Evolutionary conservation across 2,888 invertebrate species (phyloP).

Genomic region (Clivina fossor): DNA sequence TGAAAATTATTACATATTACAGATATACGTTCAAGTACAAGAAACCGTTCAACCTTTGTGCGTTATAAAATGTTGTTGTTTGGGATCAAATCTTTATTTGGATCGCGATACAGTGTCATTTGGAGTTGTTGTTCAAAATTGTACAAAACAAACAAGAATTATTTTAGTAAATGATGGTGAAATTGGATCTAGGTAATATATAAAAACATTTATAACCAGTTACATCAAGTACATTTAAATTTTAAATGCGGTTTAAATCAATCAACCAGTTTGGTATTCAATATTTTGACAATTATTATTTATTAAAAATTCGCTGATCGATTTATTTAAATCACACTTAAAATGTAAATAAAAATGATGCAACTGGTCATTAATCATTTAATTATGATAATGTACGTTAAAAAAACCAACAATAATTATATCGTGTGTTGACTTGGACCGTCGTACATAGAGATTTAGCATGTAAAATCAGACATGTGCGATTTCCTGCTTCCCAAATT

Average conservation of each 20-base stretch:
- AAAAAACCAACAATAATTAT: too few relatives aligned
- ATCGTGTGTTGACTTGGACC: too few relatives aligned
- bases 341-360: too few relatives aligned
- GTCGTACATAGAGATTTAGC: too few relatives aligned
- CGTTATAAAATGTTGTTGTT: conserved; percentile 56
- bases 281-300: too few relatives aligned
- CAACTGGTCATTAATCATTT: too few relatives aligned
- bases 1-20: conserved; percentile 25
- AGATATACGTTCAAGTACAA: conserved; percentile 57
- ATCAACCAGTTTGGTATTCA: too few relatives aligned
- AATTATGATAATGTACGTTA: too few relatives aligned
- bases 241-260: conserved; percentile 12
- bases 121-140: conserved; percentile 57
- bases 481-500: too few relatives aligned
- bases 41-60: conserved; percentile 57
- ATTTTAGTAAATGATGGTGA: conserved; percentile 60
- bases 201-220: conserved; percentile 5
- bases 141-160: conserved; percentile 51
- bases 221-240: neutral
- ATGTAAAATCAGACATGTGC: too few relatives aligned
- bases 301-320: too few relatives aligned
- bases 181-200: conserved; percentile 55
- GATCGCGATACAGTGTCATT: conserved; percentile 57
- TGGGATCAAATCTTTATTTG: conserved; percentile 56
- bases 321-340: neutral